Evolutionary conservation across 2,797 vertebrate species (phyloP).

Genomic region (Apogon hyalosoma): DNA sequence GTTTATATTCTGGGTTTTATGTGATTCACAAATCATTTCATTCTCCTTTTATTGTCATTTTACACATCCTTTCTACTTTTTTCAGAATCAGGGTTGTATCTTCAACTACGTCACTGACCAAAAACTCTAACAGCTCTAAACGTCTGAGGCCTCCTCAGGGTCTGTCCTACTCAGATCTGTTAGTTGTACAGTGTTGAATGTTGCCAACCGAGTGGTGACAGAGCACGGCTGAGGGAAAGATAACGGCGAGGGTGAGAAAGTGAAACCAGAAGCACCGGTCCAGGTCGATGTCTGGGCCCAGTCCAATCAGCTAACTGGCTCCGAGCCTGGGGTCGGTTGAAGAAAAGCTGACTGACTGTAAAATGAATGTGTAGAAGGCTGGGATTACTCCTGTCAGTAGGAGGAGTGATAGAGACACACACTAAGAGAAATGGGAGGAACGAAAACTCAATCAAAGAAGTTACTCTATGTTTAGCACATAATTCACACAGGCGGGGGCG

Average conservation of each 20-base stretch:
- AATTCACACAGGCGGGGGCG: slow-evolving; percentile 28
- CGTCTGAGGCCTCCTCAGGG: too few relatives aligned
- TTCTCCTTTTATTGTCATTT: too few relatives aligned
- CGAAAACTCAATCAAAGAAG: slow-evolving; percentile 43
- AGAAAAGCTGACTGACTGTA: slow-evolving; percentile 39
- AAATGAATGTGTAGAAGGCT: slow-evolving; percentile 16
- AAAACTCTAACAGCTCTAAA: too few relatives aligned
- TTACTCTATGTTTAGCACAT: slow-evolving; percentile 31
- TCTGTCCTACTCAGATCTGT: neutral
- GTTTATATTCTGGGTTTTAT: too few relatives aligned
- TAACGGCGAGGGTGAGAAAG: slow-evolving; percentile 16
- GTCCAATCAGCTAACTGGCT: slow-evolving; percentile 23
- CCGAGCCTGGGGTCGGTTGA: slow-evolving; percentile 21
- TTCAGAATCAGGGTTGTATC: too few relatives aligned
- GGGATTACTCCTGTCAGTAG: slow-evolving; percentile 30
- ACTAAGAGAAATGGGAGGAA: slow-evolving; percentile 24
- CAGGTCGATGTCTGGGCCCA: slow-evolving; percentile 39
- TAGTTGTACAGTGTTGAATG: neutral
- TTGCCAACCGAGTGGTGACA: neutral
- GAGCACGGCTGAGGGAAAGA: slow-evolving; percentile 8
- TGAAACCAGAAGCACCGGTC: slow-evolving; percentile 24
- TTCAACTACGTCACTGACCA: too few relatives aligned
- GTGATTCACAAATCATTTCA: too few relatives aligned
- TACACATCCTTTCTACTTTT: too few relatives aligned
- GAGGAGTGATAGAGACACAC: slow-evolving; percentile 11